Evolutionary conservation across 1,140 invertebrate genomes (phyloP), one percentile per base, ranked within the genome.

Genomic region (Neodiprion lecontei): DNA sequence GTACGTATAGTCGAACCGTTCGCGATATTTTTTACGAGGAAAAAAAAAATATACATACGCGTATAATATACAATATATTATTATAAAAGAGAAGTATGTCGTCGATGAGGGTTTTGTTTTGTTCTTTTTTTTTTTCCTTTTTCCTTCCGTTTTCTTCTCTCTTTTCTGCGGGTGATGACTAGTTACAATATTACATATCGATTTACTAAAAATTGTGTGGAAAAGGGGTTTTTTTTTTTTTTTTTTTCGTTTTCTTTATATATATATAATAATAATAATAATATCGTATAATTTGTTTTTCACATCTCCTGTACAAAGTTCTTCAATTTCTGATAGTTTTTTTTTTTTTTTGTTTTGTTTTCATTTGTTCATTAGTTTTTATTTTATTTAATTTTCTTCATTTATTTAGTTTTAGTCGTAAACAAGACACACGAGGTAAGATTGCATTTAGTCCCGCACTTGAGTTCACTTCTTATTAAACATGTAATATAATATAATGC

Each of bases 371-470:
- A 14, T 61, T 14, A 14, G 9, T 21, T 61, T 61, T 14, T 7
- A 14, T 61, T 61, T 77, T 77, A 69, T 67, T 73, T 61, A 70
- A 76, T 72, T 72, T 77, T 75, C 71, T 67, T 70, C 76, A 72
- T 72, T 76, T 75, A 79, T 74, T 82, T 84, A 75, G 74, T 85
- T 40, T 40, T 85, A 83, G 80, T 79, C 79, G 78, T 84, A 84
- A 85, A 85, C 83, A 87, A 87, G 87, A 87, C 86, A 87, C 86
- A 86, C 85, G 85, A 87, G 86, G 86, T 85, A 85, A 88, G 81
- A 78, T 53, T 78, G 78, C 70, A 75, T 75, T 53, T 76, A 79
- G 71, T 79, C 75, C 77, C 80, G 76, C 79, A 80, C 76, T 77
- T 76, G 67, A 74, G 72, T 76, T 77, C 65, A 53, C 70, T 47